Evolutionary conservation across 2,888 invertebrate genomes (phyloP).

Genomic region (Pyralis farinalis): DNA sequence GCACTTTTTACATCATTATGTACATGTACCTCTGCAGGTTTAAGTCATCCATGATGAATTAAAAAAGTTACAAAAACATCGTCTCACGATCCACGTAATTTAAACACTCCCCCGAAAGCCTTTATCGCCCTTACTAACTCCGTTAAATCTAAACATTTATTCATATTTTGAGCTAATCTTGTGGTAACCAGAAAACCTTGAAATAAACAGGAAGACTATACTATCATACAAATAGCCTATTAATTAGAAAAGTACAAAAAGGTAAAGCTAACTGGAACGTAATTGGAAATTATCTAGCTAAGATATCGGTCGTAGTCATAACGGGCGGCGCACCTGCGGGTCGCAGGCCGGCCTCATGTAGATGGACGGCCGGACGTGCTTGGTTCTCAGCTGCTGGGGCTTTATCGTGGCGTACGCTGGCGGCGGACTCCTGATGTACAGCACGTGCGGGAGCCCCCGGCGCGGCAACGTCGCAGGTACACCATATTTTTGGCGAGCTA

Average conservation of each 20-base stretch:
- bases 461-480: not conserved
- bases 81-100: too few species aligned
- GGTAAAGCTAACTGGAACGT: conserved; percentile 3
- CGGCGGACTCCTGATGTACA: conserved; percentile 5
- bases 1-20: too few species aligned
- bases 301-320: not conserved
- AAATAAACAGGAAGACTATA: conserved; percentile 6
- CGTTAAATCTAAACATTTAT: not conserved
- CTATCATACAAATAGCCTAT: not conserved
- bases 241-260: conserved; percentile 7
- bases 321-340: not conserved
- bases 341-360: conserved; percentile 20
- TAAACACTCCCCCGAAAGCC: not conserved
- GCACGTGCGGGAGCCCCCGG: not conserved
- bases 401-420: conserved; percentile 43
- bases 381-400: conserved; percentile 36
- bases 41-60: too few species aligned
- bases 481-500: conserved; percentile 3
- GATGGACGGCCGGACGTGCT: conserved; percentile 34
- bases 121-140: too few species aligned
- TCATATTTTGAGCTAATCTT: not conserved
- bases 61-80: too few species aligned
- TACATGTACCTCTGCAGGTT: too few species aligned
- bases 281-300: conserved; percentile 4
- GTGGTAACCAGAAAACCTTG: not conserved